A percentile compares a stretch with the other conserved stretches of the same genome.
These are phyloP conservation scores for Eudorcas thomsonii DNA, from an alignment of 2,113 vertebrate genomes.

Conservation along the genomic window DNA sequence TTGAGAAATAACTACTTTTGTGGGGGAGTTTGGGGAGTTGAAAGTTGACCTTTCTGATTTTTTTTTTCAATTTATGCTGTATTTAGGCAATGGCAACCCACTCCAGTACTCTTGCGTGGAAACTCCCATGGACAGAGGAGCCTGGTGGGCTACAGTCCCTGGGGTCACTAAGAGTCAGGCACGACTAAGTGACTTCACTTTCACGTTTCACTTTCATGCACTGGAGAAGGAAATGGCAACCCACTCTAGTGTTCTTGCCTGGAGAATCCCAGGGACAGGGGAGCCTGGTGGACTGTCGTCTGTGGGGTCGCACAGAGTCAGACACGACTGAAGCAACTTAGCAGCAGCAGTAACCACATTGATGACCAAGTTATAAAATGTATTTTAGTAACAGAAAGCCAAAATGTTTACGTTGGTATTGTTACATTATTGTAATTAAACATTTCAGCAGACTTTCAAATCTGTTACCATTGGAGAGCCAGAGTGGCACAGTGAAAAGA, in stretches of 20 bases:
- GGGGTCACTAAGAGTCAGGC: too few species aligned
- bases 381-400: slow-evolving; percentile 35
- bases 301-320: too few species aligned
- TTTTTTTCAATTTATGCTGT: slow-evolving; percentile 30
- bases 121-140: too few species aligned
- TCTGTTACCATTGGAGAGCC: not conserved
- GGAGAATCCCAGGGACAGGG: too few species aligned
- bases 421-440: not conserved
- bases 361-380: not conserved
- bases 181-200: too few species aligned
- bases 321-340: too few species aligned
- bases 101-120: too few species aligned
- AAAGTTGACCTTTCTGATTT: slow-evolving; percentile 15
- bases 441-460: slow-evolving; percentile 22
- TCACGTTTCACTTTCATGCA: too few species aligned
- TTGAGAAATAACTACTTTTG: slow-evolving; percentile 24
- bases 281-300: too few species aligned
- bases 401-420: slow-evolving; percentile 4
- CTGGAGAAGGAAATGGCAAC: too few species aligned
- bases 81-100: not conserved
- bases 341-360: not conserved
- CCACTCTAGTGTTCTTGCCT: too few species aligned
- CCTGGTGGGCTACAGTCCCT: too few species aligned
- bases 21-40: not conserved
- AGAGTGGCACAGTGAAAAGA: not conserved